Conservation (phyloP, 2,113 vertebrate species). For the Haemorhous mexicanus region DNA sequence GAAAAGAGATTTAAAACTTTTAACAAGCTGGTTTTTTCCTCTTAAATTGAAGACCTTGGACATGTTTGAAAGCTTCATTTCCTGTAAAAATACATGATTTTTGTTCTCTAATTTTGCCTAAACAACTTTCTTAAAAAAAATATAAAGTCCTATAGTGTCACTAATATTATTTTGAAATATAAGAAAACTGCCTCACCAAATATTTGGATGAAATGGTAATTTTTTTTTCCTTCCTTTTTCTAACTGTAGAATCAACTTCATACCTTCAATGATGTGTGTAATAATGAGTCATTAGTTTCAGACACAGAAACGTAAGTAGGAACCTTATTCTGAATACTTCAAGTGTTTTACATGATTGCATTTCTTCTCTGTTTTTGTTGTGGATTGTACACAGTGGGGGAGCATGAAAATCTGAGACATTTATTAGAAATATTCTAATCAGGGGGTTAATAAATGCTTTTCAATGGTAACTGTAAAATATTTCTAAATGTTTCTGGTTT, state of each 20-base stretch:
- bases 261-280: slow-evolving; percentile 99
- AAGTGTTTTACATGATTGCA: not conserved
- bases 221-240: slow-evolving; percentile 55
- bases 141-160: not conserved
- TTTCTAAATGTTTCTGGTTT: not conserved
- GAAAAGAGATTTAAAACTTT: not conserved
- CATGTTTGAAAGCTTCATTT: not conserved
- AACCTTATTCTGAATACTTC: slow-evolving; percentile 16
- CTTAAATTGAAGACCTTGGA: not conserved
- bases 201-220: not conserved
- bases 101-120: not conserved
- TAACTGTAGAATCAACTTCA: slow-evolving; percentile 93
- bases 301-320: slow-evolving; percentile 98
- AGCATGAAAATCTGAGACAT: not conserved
- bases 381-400: not conserved
- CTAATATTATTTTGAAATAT: not conserved
- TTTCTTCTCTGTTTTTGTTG: not conserved
- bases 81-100: not conserved
- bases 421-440: not conserved
- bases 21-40: not conserved
- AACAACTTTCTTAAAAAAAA: not conserved
- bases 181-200: not conserved
- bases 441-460: not conserved
- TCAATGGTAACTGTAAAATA: not conserved
- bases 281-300: slow-evolving; percentile 98